phyloP scores from a whole-genome alignment of 1,140 invertebrate species.

The Scaptomyza hsui region DNA sequence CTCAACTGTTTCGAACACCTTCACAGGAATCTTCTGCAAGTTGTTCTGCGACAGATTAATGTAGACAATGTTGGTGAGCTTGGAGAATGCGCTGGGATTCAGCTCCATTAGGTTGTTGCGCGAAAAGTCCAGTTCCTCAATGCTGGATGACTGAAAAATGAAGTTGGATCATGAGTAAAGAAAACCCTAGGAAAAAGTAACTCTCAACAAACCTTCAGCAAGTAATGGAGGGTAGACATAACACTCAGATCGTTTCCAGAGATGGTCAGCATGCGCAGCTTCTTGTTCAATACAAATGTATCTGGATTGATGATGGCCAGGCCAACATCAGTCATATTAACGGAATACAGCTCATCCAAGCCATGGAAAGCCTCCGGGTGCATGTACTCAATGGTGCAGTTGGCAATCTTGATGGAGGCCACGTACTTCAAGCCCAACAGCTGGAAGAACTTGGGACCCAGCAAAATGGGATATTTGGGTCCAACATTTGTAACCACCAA shows the following conservation, averaged over 20 bases:
- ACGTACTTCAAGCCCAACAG: slow-evolving; percentile 86
- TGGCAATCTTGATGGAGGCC: slow-evolving; percentile 86
- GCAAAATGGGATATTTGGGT: slow-evolving; percentile 85
- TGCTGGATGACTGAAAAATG: slow-evolving; percentile 84
- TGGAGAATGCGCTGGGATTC: slow-evolving; percentile 86
- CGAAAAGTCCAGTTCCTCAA: slow-evolving; percentile 88
- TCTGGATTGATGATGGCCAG: slow-evolving; percentile 87
- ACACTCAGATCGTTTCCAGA: slow-evolving; percentile 87
- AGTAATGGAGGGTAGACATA: slow-evolving; percentile 72
- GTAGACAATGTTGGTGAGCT: slow-evolving; percentile 87
- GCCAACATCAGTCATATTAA: slow-evolving; percentile 88
- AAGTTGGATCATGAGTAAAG: not conserved
- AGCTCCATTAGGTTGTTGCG: slow-evolving; percentile 87
- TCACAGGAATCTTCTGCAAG: slow-evolving; percentile 86
- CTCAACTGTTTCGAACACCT: slow-evolving; percentile 86
- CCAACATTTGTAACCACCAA: slow-evolving; percentile 86
- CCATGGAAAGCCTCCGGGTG: slow-evolving; percentile 87
- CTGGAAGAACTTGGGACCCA: slow-evolving; percentile 86
- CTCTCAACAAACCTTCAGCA: slow-evolving; percentile 63
- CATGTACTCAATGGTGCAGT: slow-evolving; percentile 85
- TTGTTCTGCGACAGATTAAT: slow-evolving; percentile 88
- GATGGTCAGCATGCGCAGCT: slow-evolving; percentile 87
- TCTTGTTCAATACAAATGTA: slow-evolving; percentile 87
- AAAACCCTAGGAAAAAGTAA: too few relatives aligned
- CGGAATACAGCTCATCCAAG: slow-evolving; percentile 86